phyloP scores from a whole-genome alignment of 2,113 vertebrate species.

The Brevimyrus niger region DNA sequence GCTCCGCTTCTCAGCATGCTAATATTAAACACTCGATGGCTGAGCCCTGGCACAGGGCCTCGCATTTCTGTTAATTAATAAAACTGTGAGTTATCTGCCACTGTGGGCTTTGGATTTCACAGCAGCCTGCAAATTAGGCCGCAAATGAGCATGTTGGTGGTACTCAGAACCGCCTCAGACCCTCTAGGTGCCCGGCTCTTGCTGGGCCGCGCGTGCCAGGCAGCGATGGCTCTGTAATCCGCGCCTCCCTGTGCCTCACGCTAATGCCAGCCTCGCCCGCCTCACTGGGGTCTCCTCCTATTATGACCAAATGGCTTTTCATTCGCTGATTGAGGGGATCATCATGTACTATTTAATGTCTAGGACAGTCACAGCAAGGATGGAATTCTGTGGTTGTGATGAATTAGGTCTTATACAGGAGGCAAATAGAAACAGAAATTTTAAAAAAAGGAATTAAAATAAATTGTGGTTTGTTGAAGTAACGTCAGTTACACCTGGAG shows the following conservation, averaged over 20 bases:
- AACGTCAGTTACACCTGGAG: not conserved
- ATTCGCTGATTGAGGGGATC: not conserved
- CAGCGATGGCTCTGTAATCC: not conserved
- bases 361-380: not conserved
- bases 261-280: not conserved
- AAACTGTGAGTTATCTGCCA: not conserved
- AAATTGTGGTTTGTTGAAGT: not conserved
- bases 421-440: not conserved
- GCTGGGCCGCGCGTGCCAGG: too few species aligned
- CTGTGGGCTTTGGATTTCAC: not conserved
- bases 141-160: not conserved
- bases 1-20: not conserved
- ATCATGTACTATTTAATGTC: not conserved
- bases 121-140: not conserved
- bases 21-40: not conserved
- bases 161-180: not conserved
- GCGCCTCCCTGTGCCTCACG: not conserved
- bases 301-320: not conserved
- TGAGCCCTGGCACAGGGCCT: not conserved
- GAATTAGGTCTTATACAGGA: not conserved
- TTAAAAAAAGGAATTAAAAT: not conserved
- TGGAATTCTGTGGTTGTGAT: not conserved
- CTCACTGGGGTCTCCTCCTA: not conserved
- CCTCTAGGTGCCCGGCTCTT: not conserved
- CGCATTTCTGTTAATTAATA: not conserved